These are phyloP conservation scores for Megastigmus dorsalis DNA, from an alignment of 2,888 invertebrate genomes.

Conservation along the genomic window DNA sequence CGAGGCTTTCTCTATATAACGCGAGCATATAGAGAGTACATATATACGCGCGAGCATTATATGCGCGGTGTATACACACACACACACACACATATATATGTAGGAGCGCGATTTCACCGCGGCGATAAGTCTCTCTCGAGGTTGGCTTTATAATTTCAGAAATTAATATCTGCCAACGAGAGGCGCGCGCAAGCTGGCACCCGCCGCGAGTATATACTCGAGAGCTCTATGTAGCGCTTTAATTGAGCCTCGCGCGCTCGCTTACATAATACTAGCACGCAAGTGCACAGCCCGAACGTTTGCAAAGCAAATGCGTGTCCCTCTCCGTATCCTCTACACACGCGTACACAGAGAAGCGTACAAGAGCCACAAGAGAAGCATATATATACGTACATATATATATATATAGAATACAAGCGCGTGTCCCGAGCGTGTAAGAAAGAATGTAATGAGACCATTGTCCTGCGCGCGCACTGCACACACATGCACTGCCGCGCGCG, in stretches of 20 bases:
- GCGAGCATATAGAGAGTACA: too few relatives aligned
- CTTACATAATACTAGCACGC: constrained; percentile 30
- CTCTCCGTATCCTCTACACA: too few relatives aligned
- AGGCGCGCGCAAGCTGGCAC: too few relatives aligned
- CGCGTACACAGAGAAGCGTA: not conserved
- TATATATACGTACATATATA: not conserved
- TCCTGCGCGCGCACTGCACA: constrained; percentile 11
- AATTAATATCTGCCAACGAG: constrained; percentile 47
- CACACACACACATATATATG: not conserved
- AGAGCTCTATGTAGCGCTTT: too few relatives aligned
- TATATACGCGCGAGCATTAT: too few relatives aligned
- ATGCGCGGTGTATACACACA: not conserved
- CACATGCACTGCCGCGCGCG: not conserved
- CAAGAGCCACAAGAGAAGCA: too few relatives aligned
- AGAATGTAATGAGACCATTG: constrained; percentile 56
- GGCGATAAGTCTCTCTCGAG: constrained; percentile 19
- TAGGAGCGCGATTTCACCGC: constrained; percentile 35
- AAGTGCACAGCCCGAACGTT: not conserved
- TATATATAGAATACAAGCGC: not conserved
- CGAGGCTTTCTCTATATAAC: constrained; percentile 13
- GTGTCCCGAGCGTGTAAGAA: constrained; percentile 48
- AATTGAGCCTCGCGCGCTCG: constrained; percentile 37
- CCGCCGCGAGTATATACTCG: too few relatives aligned
- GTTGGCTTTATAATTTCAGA: constrained; percentile 34
- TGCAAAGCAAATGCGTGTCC: too few relatives aligned